Conservation (phyloP, 2,888 invertebrate species). For the Neoscelio sp. region DNA sequence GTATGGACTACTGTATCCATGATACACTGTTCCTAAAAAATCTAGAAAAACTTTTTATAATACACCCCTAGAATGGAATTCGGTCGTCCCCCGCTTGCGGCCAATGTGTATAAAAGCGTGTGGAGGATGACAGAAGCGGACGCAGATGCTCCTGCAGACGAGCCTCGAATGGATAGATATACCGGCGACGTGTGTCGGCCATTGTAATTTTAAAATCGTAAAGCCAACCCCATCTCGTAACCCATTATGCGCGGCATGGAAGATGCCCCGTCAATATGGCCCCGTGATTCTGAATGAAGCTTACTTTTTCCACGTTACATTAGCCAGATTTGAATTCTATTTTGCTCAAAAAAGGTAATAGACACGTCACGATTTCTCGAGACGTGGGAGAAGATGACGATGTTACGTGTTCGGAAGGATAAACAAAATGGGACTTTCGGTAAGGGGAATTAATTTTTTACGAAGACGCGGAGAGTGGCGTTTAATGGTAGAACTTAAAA, state of each 20-base stretch:
- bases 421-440: background rate
- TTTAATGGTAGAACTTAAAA: too few species aligned
- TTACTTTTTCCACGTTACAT: slow-evolving; percentile 52
- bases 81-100: slow-evolving; percentile 54
- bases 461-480: too few species aligned
- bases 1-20: slow-evolving; percentile 19
- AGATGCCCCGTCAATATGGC: slow-evolving; percentile 68
- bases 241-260: slow-evolving; percentile 61
- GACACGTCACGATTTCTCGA: slow-evolving; percentile 24
- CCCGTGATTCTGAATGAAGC: slow-evolving; percentile 51
- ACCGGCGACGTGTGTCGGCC: slow-evolving; percentile 78
- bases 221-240: slow-evolving; percentile 71
- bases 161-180: slow-evolving; percentile 74
- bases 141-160: slow-evolving; percentile 76
- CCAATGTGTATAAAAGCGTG: slow-evolving; percentile 48
- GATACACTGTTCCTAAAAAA: too few species aligned
- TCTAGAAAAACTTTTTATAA: slow-evolving; percentile 46
- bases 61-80: slow-evolving; percentile 38
- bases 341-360: slow-evolving; percentile 22
- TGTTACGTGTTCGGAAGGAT: too few species aligned
- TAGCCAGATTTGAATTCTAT: slow-evolving; percentile 34
- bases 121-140: slow-evolving; percentile 66
- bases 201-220: slow-evolving; percentile 82
- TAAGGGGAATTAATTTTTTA: too few species aligned
- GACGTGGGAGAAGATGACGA: background rate